Conservation (phyloP, 2,888 invertebrate genomes). For the Neocrepidodera transversa region DNA sequence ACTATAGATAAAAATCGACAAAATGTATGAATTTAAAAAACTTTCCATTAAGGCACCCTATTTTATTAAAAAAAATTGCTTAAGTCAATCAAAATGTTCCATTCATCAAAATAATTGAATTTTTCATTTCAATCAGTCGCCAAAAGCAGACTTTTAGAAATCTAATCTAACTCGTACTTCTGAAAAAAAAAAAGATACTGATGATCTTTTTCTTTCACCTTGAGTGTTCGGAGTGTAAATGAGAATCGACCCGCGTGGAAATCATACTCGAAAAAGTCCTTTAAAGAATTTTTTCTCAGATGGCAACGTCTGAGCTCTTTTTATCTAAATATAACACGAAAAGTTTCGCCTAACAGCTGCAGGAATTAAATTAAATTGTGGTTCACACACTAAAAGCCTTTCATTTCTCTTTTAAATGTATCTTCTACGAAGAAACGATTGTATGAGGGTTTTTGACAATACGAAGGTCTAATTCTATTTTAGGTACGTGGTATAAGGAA, state of each 20-base stretch:
- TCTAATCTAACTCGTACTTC: slow-evolving; percentile 14
- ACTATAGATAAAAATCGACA: too few relatives aligned
- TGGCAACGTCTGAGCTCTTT: slow-evolving; percentile 8
- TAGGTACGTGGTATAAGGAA: too few relatives aligned
- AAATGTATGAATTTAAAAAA: too few relatives aligned
- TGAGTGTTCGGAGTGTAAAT: slow-evolving; percentile 12
- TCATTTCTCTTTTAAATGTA: too few relatives aligned
- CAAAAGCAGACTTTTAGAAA: not conserved
- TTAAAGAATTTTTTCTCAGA: not conserved
- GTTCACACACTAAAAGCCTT: slow-evolving; percentile 4
- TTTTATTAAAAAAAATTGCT: too few relatives aligned
- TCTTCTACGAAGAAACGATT: too few relatives aligned
- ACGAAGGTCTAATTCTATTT: too few relatives aligned
- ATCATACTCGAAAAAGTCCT: slow-evolving; percentile 10
- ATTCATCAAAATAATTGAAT: too few relatives aligned
- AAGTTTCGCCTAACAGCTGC: not conserved
- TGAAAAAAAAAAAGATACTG: slow-evolving; percentile 13
- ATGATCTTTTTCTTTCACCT: slow-evolving; percentile 18
- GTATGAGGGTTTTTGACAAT: too few relatives aligned
- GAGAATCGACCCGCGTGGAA: slow-evolving; percentile 15
- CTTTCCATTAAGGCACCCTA: too few relatives aligned
- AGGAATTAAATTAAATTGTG: slow-evolving; percentile 4
- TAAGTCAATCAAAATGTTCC: too few relatives aligned
- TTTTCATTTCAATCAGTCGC: too few relatives aligned
- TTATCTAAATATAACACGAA: slow-evolving; percentile 4